These are phyloP conservation scores for Mustela lutreola DNA, from an alignment of 2,113 vertebrate species.

Conservation along the genomic window DNA sequence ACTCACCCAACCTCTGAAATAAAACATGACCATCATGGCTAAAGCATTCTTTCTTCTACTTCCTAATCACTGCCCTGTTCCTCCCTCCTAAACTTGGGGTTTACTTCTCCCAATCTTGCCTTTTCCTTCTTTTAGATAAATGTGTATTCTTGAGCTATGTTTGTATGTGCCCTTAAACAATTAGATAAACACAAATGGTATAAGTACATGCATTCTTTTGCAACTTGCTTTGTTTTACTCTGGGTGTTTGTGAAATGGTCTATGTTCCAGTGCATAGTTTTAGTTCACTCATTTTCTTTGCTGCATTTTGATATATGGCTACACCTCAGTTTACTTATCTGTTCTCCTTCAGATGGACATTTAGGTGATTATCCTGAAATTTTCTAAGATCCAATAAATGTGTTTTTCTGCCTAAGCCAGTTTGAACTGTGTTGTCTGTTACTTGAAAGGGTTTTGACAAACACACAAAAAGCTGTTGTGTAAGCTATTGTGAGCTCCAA, in stretches of 20 bases:
- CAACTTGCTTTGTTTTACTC: conserved; percentile 32
- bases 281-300: conserved; percentile 21
- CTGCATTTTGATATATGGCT: not conserved
- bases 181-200: not conserved
- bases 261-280: not conserved
- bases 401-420: not conserved
- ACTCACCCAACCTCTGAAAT: not conserved
- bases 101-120: not conserved
- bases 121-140: not conserved
- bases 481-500: not conserved
- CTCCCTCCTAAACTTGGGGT: not conserved
- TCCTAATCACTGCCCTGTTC: not conserved
- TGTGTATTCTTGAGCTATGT: not conserved
- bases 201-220: not conserved
- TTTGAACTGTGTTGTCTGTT: conserved; percentile 35
- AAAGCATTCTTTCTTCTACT: not conserved
- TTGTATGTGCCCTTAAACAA: not conserved
- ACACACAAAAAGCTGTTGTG: not conserved
- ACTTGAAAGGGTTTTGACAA: conserved; percentile 24
- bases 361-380: not conserved
- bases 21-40: not conserved
- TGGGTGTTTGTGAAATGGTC: not conserved
- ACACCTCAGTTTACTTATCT: not conserved
- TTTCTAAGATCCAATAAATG: conserved; percentile 18
- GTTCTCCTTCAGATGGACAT: not conserved